Base-by-base conservation (phyloP, 2,888 invertebrate genomes). In the Eupithecia dodoneata region DNA sequence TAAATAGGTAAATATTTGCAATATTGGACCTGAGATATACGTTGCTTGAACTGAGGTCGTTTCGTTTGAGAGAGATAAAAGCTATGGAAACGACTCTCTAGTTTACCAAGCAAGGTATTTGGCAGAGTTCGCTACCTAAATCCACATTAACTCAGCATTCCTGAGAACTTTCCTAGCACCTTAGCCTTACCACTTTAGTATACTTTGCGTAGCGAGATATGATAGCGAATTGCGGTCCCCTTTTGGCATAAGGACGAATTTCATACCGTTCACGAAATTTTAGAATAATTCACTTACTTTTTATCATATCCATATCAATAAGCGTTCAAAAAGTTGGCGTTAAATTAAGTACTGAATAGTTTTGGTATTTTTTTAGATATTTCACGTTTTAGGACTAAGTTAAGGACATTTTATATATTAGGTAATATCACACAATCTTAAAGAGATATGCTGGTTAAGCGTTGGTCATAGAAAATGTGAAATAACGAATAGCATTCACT, bases 351-450 rank as follows among this genome's bases (percentile, higher is more conserved):
- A 94, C 94, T 91, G 92, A 89, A 91, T 90, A 90, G 90, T 86
- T 93, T 93, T 93, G 93, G 93, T 93, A 91, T 89, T 63, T 85
- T 86, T 86, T 86, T 87, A 88, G 85, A 84, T 83, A 82, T 87
- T 89, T 87, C 87, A 85, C 87, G 84, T 89, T 88, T 91, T 88
- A 92, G 91, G 89, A 90, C 91, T 92, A 92, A 90, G 77, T 79
- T 76, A 80, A 92, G 92, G 92, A 93, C 91, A 88, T 87, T 89
- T 85, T 87, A 87, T 89, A 91, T 92, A 93, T 93, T 93, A 94
- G 92, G 92, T 91, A 93, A 93, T 94, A 95, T 94, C 94, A 94
- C 94, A 95, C 94, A 91, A 88, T 91, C 94, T 94, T 94, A 92
- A 81, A 92, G 89, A 93, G 94, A 94, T 94, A 94, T 94, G 94